phyloP scores from a whole-genome alignment of 1,140 invertebrate species.

The Stegodyphus dumicola region DNA sequence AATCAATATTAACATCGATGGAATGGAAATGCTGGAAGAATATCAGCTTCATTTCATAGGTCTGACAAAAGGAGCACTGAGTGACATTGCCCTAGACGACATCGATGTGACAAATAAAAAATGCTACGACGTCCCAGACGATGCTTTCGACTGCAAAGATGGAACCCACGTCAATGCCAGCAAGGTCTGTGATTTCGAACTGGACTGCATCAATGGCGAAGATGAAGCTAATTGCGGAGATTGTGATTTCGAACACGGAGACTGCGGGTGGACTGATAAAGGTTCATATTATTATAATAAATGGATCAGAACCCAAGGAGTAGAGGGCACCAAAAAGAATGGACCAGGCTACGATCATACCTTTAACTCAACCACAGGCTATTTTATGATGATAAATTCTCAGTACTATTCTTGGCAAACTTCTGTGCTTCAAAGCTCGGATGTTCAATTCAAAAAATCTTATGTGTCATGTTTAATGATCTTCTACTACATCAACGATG shows the following conservation, averaged over 20 bases:
- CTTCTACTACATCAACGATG: slow-evolving; percentile 43
- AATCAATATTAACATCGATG: slow-evolving; percentile 26
- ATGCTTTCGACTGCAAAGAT: slow-evolving; percentile 50
- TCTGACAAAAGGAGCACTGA: slow-evolving; percentile 46
- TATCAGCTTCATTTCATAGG: slow-evolving; percentile 59
- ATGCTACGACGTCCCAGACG: slow-evolving; percentile 52
- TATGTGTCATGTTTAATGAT: slow-evolving; percentile 49
- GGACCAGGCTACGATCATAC: slow-evolving; percentile 48
- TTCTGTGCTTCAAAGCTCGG: slow-evolving; percentile 4
- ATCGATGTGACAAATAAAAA: slow-evolving; percentile 43
- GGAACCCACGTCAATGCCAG: slow-evolving; percentile 15
- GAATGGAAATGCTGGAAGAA: slow-evolving; percentile 30
- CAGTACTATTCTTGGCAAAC: not conserved
- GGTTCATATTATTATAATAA: not conserved
- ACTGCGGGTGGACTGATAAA: slow-evolving; percentile 57
- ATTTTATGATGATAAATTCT: slow-evolving; percentile 40
- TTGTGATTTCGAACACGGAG: slow-evolving; percentile 61
- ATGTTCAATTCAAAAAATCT: slow-evolving; percentile 46
- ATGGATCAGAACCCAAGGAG: slow-evolving; percentile 30
- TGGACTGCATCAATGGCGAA: slow-evolving; percentile 46
- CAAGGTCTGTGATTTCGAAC: slow-evolving; percentile 58
- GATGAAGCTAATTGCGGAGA: slow-evolving; percentile 61
- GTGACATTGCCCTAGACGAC: slow-evolving; percentile 62
- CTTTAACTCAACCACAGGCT: not conserved
- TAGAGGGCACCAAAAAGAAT: not conserved